These are phyloP conservation scores for Aphelinus certus DNA, from an alignment of 1,140 invertebrate genomes.

Conservation along the genomic window DNA sequence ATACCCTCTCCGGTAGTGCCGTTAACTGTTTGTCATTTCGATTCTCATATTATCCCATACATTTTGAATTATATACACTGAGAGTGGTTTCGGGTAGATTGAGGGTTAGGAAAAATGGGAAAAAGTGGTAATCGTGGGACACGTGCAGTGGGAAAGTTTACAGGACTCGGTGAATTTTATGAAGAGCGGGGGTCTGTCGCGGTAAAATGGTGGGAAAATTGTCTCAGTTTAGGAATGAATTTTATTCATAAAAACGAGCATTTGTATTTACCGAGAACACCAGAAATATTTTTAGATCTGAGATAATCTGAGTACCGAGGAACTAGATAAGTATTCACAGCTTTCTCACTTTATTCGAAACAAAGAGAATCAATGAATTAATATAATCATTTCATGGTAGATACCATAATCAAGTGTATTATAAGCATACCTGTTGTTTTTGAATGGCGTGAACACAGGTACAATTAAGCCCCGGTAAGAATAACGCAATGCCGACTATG, in stretches of 20 bases:
- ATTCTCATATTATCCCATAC: too few species aligned
- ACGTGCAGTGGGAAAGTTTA: too few species aligned
- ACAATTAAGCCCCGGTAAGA: constrained; percentile 17
- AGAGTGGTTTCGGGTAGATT: too few species aligned
- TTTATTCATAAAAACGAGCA: too few species aligned
- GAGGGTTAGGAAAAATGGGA: too few species aligned
- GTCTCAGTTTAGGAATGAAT: too few species aligned
- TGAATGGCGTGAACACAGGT: constrained; percentile 27
- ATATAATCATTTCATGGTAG: background rate
- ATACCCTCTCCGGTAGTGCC: constrained; percentile 84
- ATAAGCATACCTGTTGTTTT: background rate
- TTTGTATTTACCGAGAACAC: constrained; percentile 16
- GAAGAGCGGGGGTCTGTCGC: too few species aligned
- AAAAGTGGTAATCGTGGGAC: too few species aligned
- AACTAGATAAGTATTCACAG: constrained; percentile 2
- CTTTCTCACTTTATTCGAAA: background rate
- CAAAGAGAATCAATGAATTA: constrained; percentile 1
- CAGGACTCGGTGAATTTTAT: too few species aligned
- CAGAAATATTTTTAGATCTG: constrained; percentile 6
- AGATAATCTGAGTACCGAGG: constrained; percentile 19
- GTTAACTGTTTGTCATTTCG: constrained; percentile 72
- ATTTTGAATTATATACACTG: background rate
- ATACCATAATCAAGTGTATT: background rate
- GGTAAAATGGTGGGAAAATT: too few species aligned
- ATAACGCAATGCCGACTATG: constrained; percentile 13